Evolutionary conservation across 1,140 invertebrate genomes (phyloP).

Genomic region (Chrysomallon squamiferum): DNA sequence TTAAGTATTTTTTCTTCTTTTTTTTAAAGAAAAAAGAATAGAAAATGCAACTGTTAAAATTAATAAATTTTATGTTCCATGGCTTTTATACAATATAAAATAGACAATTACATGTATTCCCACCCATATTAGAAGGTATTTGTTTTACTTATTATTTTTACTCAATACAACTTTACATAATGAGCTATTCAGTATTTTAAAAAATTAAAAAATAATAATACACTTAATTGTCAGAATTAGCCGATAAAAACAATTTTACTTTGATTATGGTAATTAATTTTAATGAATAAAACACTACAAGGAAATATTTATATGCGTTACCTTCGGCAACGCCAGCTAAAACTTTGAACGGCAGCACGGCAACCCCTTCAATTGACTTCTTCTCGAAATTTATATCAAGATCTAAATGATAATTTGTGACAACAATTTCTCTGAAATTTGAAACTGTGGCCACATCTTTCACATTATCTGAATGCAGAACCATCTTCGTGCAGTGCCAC

Average conservation of each 20-base stretch:
- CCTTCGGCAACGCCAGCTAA: conserved; percentile 10
- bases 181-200: not conserved
- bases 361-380: conserved; percentile 18
- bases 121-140: no score
- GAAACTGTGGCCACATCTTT: conserved; percentile 35
- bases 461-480: conserved; percentile 28
- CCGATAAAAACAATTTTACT: not conserved
- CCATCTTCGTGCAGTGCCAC: conserved; percentile 9
- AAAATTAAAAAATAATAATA: not conserved
- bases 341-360: conserved; percentile 9
- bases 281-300: no score
- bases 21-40: no score
- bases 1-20: no score
- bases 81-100: no score
- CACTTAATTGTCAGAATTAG: not conserved
- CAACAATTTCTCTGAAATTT: conserved; percentile 31
- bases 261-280: not conserved
- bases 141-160: not conserved
- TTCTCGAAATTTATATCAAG: conserved; percentile 28
- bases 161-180: not conserved
- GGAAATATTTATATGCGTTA: no score
- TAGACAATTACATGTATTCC: no score
- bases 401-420: conserved; percentile 32
- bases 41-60: no score
- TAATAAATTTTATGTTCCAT: no score